These are phyloP conservation scores for Oxygymnocypris stewartii DNA, from an alignment of 2,113 vertebrate genomes.

Conservation along the genomic window DNA sequence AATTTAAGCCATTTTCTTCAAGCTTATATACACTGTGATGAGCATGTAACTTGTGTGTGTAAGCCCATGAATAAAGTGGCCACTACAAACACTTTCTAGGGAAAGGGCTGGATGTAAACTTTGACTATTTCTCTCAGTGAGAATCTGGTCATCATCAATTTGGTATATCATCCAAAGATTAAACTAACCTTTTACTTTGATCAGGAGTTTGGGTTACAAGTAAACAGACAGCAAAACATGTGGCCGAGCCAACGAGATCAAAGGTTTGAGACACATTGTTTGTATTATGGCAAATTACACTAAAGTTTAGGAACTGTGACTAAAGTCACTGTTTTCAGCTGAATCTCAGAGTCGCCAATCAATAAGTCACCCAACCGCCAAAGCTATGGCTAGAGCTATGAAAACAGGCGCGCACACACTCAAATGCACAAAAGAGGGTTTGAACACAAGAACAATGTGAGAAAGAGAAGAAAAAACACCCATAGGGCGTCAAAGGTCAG, in stretches of 20 bases:
- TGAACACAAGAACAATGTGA: conserved; percentile 48
- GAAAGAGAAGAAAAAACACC: conserved; percentile 53
- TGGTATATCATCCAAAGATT: conserved; percentile 53
- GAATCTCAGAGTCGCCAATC: conserved; percentile 17
- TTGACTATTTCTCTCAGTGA: not conserved
- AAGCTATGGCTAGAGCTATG: conserved; percentile 8
- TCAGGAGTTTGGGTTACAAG: conserved; percentile 68
- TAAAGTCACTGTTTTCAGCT: conserved; percentile 27
- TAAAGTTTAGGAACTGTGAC: conserved; percentile 37
- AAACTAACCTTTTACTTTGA: conserved; percentile 57
- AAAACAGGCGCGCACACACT: conserved; percentile 50
- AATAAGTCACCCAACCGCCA: conserved; percentile 42
- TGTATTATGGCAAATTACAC: conserved; percentile 27
- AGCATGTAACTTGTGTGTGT: not conserved
- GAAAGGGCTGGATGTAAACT: not conserved
- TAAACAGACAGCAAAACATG: conserved; percentile 74
- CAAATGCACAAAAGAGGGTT: conserved; percentile 37
- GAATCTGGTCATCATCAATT: not conserved
- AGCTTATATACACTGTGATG: not conserved
- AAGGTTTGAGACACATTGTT: not conserved
- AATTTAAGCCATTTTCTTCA: not conserved
- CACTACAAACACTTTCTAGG: not conserved
- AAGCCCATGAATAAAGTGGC: not conserved
- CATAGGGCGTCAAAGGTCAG: conserved; percentile 64
- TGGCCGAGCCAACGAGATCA: conserved; percentile 59